Evolutionary conservation across 1,140 invertebrate genomes (phyloP).

Genomic region (Brachionus paranguensis): DNA sequence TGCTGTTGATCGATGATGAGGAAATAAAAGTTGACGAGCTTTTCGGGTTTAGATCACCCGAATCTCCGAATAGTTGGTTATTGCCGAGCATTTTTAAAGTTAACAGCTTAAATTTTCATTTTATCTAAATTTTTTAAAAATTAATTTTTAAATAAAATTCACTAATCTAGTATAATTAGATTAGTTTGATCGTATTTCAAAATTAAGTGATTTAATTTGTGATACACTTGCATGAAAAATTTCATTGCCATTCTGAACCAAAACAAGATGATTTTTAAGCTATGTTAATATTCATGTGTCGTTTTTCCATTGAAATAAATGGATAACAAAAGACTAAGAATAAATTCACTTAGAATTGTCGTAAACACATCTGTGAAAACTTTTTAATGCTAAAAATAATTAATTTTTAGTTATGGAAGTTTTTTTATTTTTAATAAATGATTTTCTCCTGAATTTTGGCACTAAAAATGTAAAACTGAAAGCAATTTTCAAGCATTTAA

Average conservation of each 20-base stretch:
- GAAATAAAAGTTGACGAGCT: constrained; percentile 20
- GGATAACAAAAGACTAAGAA: neutral
- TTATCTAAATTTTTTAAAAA: neutral
- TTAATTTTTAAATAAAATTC: neutral
- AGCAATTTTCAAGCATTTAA: neutral
- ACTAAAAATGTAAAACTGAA: neutral
- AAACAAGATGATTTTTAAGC: neutral
- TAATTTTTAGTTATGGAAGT: neutral
- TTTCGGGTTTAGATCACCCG: neutral
- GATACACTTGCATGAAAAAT: neutral
- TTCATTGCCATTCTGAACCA: neutral
- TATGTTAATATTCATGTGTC: neutral
- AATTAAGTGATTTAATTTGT: neutral
- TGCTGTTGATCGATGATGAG: neutral
- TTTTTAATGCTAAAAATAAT: neutral
- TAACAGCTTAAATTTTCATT: neutral
- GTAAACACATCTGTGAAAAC: neutral
- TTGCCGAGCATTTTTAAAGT: neutral
- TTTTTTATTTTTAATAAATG: neutral
- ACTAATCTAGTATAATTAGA: neutral
- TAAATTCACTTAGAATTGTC: neutral
- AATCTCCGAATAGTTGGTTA: neutral
- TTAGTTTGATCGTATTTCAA: too few species aligned
- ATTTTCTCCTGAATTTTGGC: neutral
- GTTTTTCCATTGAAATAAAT: neutral